phyloP scores from a whole-genome alignment of 1,140 invertebrate genomes.

The Lamellibrachia luymesi region DNA sequence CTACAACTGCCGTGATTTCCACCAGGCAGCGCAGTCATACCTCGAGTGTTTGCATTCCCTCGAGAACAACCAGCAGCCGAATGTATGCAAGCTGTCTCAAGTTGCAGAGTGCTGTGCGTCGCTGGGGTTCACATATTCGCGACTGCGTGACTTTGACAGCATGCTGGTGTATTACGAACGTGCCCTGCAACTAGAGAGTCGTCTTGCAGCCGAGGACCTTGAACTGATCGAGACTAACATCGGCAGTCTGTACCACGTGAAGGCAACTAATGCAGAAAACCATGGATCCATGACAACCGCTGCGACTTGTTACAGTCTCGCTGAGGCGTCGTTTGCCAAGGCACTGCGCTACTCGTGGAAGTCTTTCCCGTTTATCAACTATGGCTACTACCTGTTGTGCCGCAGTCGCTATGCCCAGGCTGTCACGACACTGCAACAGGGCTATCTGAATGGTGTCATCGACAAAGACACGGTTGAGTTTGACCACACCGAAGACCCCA shows the following conservation, averaged over 20 bases:
- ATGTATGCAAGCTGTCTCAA: neutral
- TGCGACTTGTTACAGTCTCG: neutral
- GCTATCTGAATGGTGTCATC: constrained; percentile 17
- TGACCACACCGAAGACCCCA: constrained; percentile 23
- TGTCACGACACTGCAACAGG: constrained; percentile 9
- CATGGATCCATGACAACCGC: neutral
- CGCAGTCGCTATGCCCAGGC: neutral
- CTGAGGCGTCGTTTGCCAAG: constrained; percentile 13
- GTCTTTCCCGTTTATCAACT: constrained; percentile 24
- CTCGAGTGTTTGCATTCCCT: constrained; percentile 15
- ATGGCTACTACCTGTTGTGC: constrained; percentile 18
- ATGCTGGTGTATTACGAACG: constrained; percentile 21
- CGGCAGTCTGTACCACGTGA: constrained; percentile 23
- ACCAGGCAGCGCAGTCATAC: neutral
- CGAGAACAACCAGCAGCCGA: neutral
- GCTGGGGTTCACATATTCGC: constrained; percentile 15
- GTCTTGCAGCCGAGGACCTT: constrained; percentile 10
- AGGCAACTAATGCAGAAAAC: constrained; percentile 14
- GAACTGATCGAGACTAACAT: constrained; percentile 19
- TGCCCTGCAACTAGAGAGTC: neutral
- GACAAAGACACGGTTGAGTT: constrained; percentile 23
- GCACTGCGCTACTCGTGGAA: constrained; percentile 21
- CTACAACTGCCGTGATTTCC: constrained; percentile 16
- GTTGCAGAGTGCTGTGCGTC: constrained; percentile 18
- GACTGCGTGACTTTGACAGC: constrained; percentile 23